A percentile compares a stretch with the other conserved stretches of the same genome.
Evolutionary conservation across 2,797 vertebrate genomes (phyloP).

Genomic region (Pelochelys cantorii): DNA sequence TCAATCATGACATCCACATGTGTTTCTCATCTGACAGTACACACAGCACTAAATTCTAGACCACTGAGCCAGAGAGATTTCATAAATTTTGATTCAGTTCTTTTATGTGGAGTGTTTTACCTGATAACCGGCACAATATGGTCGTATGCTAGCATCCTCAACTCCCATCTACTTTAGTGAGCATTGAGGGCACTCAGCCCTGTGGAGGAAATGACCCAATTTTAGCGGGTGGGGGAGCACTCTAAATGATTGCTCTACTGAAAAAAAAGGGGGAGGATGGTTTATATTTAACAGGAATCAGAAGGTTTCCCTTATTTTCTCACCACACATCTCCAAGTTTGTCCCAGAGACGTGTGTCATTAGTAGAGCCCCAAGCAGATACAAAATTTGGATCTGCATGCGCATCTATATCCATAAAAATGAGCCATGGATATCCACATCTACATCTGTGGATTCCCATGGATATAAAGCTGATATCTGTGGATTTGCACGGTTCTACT

Average conservation of each 20-base stretch:
- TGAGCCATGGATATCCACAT: no score
- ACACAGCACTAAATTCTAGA: neutral
- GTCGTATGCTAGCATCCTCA: neutral
- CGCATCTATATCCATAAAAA: no score
- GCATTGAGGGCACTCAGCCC: neutral
- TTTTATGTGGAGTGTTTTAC: neutral
- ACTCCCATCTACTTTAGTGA: neutral
- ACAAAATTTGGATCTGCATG: no score
- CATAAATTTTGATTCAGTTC: neutral
- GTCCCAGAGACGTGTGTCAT: neutral
- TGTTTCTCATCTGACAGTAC: neutral
- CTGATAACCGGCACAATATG: neutral
- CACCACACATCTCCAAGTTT: neutral
- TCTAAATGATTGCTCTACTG: fast-evolving
- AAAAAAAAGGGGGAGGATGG: neutral
- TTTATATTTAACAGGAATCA: neutral
- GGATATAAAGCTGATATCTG: no score
- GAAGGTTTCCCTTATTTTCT: neutral
- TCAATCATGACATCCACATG: neutral
- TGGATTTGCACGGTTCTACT: no score
- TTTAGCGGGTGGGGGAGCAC: neutral
- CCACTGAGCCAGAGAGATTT: neutral
- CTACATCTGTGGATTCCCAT: no score
- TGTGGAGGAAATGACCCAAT: neutral
- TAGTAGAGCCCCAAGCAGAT: neutral